These are phyloP conservation scores for Trachymyrmex cornetzi DNA, from an alignment of 1,140 invertebrate genomes.

Conservation along the genomic window DNA sequence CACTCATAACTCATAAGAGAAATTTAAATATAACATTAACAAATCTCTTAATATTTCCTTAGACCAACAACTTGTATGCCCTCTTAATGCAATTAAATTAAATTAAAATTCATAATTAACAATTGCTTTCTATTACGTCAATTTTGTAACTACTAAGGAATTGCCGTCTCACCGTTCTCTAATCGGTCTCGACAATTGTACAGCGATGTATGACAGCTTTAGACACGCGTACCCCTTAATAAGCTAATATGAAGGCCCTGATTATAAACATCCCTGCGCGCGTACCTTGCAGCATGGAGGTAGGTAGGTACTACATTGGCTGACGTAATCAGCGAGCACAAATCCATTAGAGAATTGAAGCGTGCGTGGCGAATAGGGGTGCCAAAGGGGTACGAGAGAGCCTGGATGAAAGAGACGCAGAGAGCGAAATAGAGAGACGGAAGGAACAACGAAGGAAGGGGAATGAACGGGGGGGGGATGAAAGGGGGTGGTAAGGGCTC, in stretches of 20 bases:
- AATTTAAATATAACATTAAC: background rate
- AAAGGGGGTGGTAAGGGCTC: conserved; percentile 68
- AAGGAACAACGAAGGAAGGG: conserved; percentile 48
- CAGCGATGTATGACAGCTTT: conserved; percentile 62
- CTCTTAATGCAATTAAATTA: background rate
- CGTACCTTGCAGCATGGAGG: conserved; percentile 48
- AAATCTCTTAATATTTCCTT: background rate
- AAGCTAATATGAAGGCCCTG: conserved; percentile 71
- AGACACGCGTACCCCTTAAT: conserved; percentile 68
- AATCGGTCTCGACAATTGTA: background rate
- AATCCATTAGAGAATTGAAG: conserved; percentile 79
- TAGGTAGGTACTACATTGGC: conserved; percentile 44
- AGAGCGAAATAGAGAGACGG: conserved; percentile 10
- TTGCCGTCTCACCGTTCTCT: conserved; percentile 15
- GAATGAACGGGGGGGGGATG: conserved; percentile 42
- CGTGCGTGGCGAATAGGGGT: conserved; percentile 30
- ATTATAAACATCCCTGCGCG: conserved; percentile 68
- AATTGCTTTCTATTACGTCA: conserved; percentile 23
- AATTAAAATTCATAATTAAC: conserved; percentile 16
- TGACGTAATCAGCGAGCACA: conserved; percentile 74
- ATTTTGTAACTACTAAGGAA: conserved; percentile 27
- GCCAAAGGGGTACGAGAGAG: conserved; percentile 31
- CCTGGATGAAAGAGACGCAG: conserved; percentile 30
- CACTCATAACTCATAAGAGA: too few species aligned
- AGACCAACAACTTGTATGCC: background rate